phyloP scores from a whole-genome alignment of 1,140 invertebrate species.

The Diorhabda elongata region DNA sequence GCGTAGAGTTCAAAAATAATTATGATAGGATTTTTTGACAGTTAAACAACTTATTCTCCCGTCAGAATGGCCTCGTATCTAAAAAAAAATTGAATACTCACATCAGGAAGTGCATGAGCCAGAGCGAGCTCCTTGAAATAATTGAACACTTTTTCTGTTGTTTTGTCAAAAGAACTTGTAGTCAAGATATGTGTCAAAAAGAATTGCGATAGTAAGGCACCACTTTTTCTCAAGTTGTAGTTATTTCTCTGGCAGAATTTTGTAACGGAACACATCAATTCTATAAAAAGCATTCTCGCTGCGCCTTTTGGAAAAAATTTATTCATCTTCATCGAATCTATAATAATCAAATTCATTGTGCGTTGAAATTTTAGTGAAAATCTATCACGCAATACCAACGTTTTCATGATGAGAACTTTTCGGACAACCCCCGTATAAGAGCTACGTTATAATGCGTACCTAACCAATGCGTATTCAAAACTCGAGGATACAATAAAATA shows the following conservation, averaged over 20 bases:
- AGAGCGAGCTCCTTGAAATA: constrained; percentile 42
- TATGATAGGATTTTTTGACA: no score
- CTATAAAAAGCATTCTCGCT: constrained; percentile 32
- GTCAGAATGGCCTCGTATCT: no score
- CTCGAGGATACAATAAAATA: no score
- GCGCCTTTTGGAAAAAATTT: constrained; percentile 30
- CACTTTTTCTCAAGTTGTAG: constrained; percentile 35
- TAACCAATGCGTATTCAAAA: no score
- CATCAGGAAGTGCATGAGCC: constrained; percentile 38
- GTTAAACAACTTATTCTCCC: no score
- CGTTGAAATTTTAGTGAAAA: background rate
- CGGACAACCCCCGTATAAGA: no score
- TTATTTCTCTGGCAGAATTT: constrained; percentile 34
- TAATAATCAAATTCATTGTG: constrained; percentile 18
- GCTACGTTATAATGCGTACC: no score
- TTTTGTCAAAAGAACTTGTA: constrained; percentile 28
- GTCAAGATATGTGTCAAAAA: constrained; percentile 41
- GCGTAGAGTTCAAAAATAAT: no score
- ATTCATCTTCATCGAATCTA: constrained; percentile 26
- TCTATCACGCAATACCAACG: no score
- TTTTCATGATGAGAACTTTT: no score
- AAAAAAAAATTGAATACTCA: background rate
- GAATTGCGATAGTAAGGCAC: constrained; percentile 39
- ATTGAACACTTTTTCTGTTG: constrained; percentile 39
- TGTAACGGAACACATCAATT: constrained; percentile 35